These are phyloP conservation scores for Platygyra sinensis DNA, from an alignment of 64 coral and sea anemone species.

Conservation along the genomic window DNA sequence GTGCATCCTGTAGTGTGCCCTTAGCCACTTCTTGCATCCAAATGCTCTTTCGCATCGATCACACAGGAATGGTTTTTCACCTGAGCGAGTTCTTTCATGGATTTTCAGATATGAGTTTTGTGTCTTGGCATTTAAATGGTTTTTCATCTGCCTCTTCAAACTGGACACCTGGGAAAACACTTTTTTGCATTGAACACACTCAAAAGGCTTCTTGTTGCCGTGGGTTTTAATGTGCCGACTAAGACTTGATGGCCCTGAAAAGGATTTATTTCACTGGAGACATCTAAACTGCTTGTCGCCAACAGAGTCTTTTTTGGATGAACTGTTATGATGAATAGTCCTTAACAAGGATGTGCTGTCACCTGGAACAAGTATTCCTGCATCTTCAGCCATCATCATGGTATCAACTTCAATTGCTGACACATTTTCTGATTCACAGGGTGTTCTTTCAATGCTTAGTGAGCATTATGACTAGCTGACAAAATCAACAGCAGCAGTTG, in stretches of 20 bases:
- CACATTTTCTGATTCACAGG: background rate
- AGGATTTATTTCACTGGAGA: slow-evolving; percentile 19
- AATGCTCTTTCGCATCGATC: slow-evolving; percentile 30
- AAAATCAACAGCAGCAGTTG: slow-evolving; percentile 28
- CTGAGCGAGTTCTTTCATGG: slow-evolving; percentile 53
- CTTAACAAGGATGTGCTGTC: background rate
- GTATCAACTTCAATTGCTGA: background rate
- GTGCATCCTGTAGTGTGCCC: slow-evolving; percentile 35
- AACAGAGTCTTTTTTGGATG: background rate
- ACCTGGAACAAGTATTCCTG: background rate
- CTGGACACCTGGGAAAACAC: slow-evolving; percentile 4
- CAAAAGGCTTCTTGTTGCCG: slow-evolving; percentile 17
- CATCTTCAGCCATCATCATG: background rate
- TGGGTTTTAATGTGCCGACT: too few relatives aligned
- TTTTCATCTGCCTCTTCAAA: slow-evolving; percentile 36
- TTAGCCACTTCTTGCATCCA: slow-evolving; percentile 18
- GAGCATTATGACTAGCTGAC: background rate
- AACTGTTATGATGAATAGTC: background rate
- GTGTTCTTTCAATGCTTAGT: background rate
- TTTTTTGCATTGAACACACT: slow-evolving; percentile 13
- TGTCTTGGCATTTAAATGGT: slow-evolving; percentile 38
- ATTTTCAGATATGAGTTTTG: slow-evolving; percentile 38
- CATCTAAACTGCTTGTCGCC: slow-evolving; percentile 24
- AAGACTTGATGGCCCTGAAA: too few relatives aligned
- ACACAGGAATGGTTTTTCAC: slow-evolving; percentile 55